phyloP scores from a whole-genome alignment of 2,113 vertebrate species.

The Phylloscopus trochiloides region DNA sequence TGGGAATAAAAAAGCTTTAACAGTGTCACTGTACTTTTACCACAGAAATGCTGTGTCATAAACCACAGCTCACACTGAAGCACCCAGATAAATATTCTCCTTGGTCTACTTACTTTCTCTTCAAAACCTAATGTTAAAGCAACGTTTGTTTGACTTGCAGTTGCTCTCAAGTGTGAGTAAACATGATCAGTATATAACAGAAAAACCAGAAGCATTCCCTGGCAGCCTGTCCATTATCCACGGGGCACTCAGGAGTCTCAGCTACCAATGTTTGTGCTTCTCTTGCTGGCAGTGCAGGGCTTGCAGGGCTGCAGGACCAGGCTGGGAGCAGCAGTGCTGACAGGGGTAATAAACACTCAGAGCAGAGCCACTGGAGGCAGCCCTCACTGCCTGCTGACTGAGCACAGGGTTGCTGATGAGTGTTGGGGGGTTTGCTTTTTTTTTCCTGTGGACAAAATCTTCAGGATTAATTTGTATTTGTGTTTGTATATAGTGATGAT shows the following conservation, averaged over 20 bases:
- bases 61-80: neutral
- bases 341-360: fast-evolving
- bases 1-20: neutral
- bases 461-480: neutral
- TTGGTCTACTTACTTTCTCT: conserved; percentile 31
- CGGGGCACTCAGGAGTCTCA: neutral
- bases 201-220: neutral
- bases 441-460: neutral
- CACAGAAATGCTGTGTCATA: neutral
- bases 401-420: neutral
- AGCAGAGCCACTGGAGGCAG: neutral
- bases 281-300: neutral
- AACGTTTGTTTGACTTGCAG: neutral
- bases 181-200: neutral
- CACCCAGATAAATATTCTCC: neutral
- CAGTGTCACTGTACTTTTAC: neutral
- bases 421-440: neutral
- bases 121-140: neutral
- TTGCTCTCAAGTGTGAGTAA: neutral
- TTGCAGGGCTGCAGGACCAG: neutral
- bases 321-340: neutral
- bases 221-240: neutral
- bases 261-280: neutral
- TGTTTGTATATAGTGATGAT: neutral
- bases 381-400: neutral